A percentile compares a stretch with the other conserved stretches of the same genome.
Evolutionary conservation across 2,113 vertebrate species (phyloP).

Genomic region (Garra rufa): DNA sequence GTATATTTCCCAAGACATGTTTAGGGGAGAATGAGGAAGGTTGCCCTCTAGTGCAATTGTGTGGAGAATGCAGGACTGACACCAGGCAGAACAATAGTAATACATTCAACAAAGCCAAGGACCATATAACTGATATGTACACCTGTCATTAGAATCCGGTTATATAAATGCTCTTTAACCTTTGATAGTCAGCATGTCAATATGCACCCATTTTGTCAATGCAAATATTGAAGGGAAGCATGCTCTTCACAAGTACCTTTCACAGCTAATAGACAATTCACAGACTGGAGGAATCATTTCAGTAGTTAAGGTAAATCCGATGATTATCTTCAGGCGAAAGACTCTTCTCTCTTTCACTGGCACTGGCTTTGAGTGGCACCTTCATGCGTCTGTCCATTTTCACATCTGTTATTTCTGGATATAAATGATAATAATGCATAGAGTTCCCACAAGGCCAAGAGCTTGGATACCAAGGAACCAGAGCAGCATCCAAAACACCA

Average conservation of each 20-base stretch:
- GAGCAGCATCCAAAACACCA: conserved; percentile 93
- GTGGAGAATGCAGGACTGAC: conserved; percentile 40
- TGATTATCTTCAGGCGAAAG: conserved; percentile 9
- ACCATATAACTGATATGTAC: background rate
- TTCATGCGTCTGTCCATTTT: background rate
- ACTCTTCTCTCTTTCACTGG: conserved; percentile 14
- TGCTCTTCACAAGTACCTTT: conserved; percentile 48
- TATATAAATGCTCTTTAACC: conserved; percentile 4
- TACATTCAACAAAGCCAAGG: conserved; percentile 6
- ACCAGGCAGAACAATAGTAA: background rate
- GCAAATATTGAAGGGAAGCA: conserved; percentile 42
- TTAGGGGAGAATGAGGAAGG: conserved; percentile 6
- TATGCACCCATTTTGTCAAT: conserved; percentile 19
- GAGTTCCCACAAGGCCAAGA: conserved; percentile 90
- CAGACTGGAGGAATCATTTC: background rate
- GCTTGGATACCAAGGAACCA: conserved; percentile 97
- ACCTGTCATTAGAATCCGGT: background rate
- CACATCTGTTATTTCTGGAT: conserved; percentile 82
- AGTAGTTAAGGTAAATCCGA: background rate
- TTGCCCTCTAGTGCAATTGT: conserved; percentile 54
- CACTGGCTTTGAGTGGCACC: background rate
- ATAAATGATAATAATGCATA: conserved; percentile 97
- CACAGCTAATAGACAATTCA: conserved; percentile 36
- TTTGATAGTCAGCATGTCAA: conserved; percentile 23
- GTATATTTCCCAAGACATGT: background rate